A percentile compares a stretch with the other conserved stretches of the same genome.
These are phyloP conservation scores for Tachina lurida DNA, from an alignment of 2,888 invertebrate genomes.

Conservation along the genomic window DNA sequence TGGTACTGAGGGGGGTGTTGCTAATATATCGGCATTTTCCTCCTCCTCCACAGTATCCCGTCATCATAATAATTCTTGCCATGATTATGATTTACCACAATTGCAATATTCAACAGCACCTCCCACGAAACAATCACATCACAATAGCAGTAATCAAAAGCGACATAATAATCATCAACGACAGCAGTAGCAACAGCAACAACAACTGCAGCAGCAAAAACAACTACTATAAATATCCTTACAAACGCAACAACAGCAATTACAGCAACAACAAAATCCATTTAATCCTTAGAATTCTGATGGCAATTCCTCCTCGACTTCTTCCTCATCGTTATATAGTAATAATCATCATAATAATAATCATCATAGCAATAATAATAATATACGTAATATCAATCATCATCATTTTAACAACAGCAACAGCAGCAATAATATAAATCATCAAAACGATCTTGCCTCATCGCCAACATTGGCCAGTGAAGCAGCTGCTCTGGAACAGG, in stretches of 20 bases:
- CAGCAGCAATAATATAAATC: slow-evolving; percentile 69
- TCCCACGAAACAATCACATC: no score
- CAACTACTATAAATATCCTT: slow-evolving; percentile 62
- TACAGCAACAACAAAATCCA: background rate
- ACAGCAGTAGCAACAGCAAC: no score
- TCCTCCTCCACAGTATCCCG: slow-evolving; percentile 75
- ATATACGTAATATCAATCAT: slow-evolving; percentile 73
- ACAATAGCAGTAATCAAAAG: no score
- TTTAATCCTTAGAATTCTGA: slow-evolving; percentile 69
- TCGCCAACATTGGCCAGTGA: slow-evolving; percentile 79
- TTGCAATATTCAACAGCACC: slow-evolving; percentile 67
- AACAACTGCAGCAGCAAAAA: slow-evolving; percentile 73
- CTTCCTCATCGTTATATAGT: slow-evolving; percentile 71
- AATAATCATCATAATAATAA: slow-evolving; percentile 68
- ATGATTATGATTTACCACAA: slow-evolving; percentile 75
- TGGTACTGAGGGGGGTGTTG: slow-evolving; percentile 68
- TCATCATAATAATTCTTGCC: slow-evolving; percentile 75
- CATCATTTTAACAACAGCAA: slow-evolving; percentile 43
- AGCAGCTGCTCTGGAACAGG: slow-evolving; percentile 78
- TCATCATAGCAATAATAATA: slow-evolving; percentile 69
- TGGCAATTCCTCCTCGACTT: slow-evolving; percentile 67
- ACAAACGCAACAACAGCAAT: no score
- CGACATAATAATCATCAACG: no score
- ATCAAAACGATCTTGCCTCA: slow-evolving; percentile 74
- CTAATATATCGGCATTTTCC: slow-evolving; percentile 74